Conservation (phyloP, 2,113 vertebrate genomes). For the Lophotis ruficrista region DNA sequence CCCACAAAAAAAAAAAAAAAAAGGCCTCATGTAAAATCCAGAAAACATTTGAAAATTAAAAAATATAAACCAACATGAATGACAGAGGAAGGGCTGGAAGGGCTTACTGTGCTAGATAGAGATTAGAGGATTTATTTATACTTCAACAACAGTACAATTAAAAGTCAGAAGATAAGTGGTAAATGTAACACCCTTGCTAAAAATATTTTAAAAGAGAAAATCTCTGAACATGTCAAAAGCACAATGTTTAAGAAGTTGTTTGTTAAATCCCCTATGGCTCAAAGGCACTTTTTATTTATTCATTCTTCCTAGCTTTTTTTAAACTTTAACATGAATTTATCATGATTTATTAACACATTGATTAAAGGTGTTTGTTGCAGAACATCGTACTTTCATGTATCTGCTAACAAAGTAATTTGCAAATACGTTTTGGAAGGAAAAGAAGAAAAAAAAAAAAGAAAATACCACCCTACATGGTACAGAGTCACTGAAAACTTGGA, state of each 20-base stretch:
- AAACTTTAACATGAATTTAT: neutral
- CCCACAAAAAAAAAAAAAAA: neutral
- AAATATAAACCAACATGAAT: constrained; percentile 24
- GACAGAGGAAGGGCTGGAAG: constrained; percentile 47
- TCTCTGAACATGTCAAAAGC: constrained; percentile 13
- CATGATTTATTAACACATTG: neutral
- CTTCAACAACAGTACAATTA: constrained; percentile 38
- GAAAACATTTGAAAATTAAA: constrained; percentile 44
- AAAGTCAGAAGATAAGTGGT: constrained; percentile 38
- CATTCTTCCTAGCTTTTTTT: neutral
- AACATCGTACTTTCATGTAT: neutral
- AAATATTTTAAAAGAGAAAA: constrained; percentile 34
- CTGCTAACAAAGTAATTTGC: neutral
- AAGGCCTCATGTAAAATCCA: neutral
- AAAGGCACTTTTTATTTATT: neutral
- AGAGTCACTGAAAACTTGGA: neutral
- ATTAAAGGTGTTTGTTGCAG: neutral
- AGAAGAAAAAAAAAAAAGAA: neutral
- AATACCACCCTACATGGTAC: neutral
- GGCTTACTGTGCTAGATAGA: constrained; percentile 36
- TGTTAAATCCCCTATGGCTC: constrained; percentile 5
- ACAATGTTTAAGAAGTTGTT: constrained; percentile 30
- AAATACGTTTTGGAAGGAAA: neutral
- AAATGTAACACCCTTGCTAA: constrained; percentile 32
- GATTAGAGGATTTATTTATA: constrained; percentile 64